A percentile compares a stretch with the other conserved stretches of the same genome.
Evolutionary conservation across 2,797 vertebrate genomes (phyloP).

Genomic region (Sebastiscus tertius): DNA sequence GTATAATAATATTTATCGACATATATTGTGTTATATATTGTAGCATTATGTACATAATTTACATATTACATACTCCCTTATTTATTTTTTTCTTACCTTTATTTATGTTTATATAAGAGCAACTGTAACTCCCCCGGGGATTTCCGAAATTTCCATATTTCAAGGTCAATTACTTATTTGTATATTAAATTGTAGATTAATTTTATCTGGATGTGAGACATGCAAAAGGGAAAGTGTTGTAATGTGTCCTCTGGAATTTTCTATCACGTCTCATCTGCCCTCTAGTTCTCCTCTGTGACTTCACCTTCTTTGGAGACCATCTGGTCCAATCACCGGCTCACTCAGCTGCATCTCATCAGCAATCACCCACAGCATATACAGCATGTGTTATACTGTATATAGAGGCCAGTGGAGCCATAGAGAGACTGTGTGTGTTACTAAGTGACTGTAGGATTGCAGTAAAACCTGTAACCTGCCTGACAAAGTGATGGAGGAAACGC

Average conservation of each 20-base stretch:
- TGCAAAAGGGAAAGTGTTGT: neutral
- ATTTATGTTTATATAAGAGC: too few relatives aligned
- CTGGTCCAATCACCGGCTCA: conserved; percentile 3
- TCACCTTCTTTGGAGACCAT: neutral
- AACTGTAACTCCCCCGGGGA: too few relatives aligned
- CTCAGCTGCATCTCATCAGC: conserved; percentile 1
- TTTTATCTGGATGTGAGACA: neutral
- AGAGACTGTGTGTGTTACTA: neutral
- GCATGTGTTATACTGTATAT: neutral
- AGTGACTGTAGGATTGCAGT: neutral
- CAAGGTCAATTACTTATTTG: neutral
- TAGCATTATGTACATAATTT: too few relatives aligned
- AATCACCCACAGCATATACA: neutral
- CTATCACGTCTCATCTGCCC: neutral
- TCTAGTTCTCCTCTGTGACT: neutral
- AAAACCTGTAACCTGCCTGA: neutral
- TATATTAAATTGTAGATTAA: too few relatives aligned
- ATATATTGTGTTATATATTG: too few relatives aligned
- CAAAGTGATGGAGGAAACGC: neutral
- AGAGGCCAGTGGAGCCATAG: neutral
- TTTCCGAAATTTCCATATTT: neutral
- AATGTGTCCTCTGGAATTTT: neutral
- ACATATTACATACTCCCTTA: too few relatives aligned
- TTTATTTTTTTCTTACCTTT: too few relatives aligned
- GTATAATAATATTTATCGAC: too few relatives aligned